Evolutionary conservation across 2,888 invertebrate species (phyloP).

Genomic region (Andrena bucephala): DNA sequence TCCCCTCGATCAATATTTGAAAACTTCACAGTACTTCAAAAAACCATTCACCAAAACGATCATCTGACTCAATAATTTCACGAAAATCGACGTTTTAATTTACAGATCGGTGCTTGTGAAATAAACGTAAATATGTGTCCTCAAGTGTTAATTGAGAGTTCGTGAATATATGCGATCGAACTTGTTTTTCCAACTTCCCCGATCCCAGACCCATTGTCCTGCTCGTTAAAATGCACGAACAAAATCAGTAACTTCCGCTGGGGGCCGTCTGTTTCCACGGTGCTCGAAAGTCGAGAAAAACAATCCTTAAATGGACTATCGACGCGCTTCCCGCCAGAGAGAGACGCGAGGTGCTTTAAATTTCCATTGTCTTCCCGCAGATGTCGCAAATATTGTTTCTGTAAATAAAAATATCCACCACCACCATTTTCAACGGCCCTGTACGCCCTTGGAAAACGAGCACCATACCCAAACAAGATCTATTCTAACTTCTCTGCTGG

Average conservation of each 20-base stretch:
- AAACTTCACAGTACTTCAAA: too few species aligned
- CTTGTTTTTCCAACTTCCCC: not conserved
- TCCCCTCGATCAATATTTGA: too few species aligned
- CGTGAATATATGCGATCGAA: not conserved
- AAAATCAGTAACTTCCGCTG: slow-evolving; percentile 9
- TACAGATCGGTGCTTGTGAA: not conserved
- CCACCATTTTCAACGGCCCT: not conserved
- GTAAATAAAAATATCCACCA: slow-evolving; percentile 4
- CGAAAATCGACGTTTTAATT: not conserved
- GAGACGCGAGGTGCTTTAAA: not conserved
- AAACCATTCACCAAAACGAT: too few species aligned
- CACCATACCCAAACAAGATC: not conserved
- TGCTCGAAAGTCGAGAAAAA: slow-evolving; percentile 2
- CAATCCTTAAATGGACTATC: not conserved
- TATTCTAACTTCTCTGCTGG: not conserved
- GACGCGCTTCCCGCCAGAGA: not conserved
- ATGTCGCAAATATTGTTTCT: slow-evolving; percentile 12
- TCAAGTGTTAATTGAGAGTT: not conserved
- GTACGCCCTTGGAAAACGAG: not conserved
- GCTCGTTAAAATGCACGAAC: slow-evolving; percentile 8
- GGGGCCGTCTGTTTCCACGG: not conserved
- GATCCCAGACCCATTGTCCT: not conserved
- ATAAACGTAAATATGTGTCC: not conserved
- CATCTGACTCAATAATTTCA: not conserved
- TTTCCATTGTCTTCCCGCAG: slow-evolving; percentile 6